Conservation (phyloP, 2,113 vertebrate genomes). For the Leucopternis melanops region DNA sequence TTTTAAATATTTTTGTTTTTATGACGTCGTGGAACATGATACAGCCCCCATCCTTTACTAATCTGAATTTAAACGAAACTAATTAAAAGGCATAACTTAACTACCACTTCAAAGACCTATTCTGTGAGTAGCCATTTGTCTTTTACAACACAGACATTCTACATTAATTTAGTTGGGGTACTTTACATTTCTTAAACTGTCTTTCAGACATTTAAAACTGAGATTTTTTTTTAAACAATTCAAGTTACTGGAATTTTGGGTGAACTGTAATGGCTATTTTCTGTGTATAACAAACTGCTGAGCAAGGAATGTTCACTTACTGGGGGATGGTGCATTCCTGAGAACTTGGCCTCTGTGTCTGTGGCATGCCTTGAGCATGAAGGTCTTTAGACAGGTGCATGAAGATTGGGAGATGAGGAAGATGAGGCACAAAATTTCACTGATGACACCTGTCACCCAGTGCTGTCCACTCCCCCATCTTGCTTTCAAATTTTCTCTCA, state of each 20-base stretch:
- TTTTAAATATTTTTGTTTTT: conserved; percentile 78
- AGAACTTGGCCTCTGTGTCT: neutral
- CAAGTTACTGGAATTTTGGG: neutral
- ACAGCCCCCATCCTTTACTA: conserved; percentile 17
- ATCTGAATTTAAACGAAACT: neutral
- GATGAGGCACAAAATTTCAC: neutral
- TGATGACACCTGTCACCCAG: neutral
- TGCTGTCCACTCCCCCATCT: neutral
- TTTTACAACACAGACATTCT: neutral
- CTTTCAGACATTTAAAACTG: neutral
- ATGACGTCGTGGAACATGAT: conserved; percentile 71
- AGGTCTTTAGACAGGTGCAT: neutral
- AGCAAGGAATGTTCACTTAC: neutral
- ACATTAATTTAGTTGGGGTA: neutral
- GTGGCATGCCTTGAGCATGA: neutral
- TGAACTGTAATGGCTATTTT: neutral
- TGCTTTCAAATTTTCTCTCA: neutral
- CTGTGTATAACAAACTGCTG: neutral
- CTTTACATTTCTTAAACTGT: neutral
- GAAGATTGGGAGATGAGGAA: neutral
- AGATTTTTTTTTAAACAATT: neutral
- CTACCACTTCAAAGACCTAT: neutral
- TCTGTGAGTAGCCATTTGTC: neutral
- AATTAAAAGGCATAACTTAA: neutral
- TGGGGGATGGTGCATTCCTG: neutral